These are phyloP conservation scores for Melanotaenia pygmaea DNA, from an alignment of 2,797 vertebrate genomes.

Conservation along the genomic window DNA sequence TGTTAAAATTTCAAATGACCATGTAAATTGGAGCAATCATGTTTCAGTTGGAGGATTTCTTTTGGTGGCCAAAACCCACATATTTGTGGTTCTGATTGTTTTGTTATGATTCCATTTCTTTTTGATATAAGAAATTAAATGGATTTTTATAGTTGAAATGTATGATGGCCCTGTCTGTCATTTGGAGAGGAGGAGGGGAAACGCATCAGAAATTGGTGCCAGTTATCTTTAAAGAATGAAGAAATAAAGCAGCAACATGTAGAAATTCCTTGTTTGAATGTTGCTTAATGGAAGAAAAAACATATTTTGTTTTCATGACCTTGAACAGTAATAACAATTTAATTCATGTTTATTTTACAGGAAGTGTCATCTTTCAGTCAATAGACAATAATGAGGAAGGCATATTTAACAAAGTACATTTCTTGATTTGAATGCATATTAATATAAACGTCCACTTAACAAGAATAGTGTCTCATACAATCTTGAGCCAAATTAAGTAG, in stretches of 20 bases:
- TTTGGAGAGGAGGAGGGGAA: constrained; percentile 75
- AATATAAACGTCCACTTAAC: constrained; percentile 50
- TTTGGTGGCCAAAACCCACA: constrained; percentile 78
- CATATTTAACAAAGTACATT: constrained; percentile 51
- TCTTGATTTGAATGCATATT: constrained; percentile 68
- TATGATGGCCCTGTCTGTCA: constrained; percentile 81
- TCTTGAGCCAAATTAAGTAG: constrained; percentile 68
- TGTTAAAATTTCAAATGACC: constrained; percentile 60
- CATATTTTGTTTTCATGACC: constrained; percentile 9
- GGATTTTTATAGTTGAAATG: constrained; percentile 91
- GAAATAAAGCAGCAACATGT: constrained; percentile 83
- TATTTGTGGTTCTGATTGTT: constrained; percentile 82
- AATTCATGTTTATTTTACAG: constrained; percentile 73
- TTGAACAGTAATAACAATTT: constrained; percentile 42
- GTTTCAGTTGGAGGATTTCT: constrained; percentile 71
- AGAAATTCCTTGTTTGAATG: constrained; percentile 62
- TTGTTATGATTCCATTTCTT: constrained; percentile 79
- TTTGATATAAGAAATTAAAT: constrained; percentile 86
- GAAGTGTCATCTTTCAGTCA: constrained; percentile 68
- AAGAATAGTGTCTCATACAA: constrained; percentile 75
- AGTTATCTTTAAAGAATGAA: constrained; percentile 85
- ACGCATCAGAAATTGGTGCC: constrained; percentile 74
- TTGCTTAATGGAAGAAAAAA: constrained; percentile 43
- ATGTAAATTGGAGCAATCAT: constrained; percentile 75
- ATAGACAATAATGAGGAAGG: constrained; percentile 51